Base-by-base conservation (phyloP, 2,888 invertebrate genomes). In the Leptinotarsa haldemani region DNA sequence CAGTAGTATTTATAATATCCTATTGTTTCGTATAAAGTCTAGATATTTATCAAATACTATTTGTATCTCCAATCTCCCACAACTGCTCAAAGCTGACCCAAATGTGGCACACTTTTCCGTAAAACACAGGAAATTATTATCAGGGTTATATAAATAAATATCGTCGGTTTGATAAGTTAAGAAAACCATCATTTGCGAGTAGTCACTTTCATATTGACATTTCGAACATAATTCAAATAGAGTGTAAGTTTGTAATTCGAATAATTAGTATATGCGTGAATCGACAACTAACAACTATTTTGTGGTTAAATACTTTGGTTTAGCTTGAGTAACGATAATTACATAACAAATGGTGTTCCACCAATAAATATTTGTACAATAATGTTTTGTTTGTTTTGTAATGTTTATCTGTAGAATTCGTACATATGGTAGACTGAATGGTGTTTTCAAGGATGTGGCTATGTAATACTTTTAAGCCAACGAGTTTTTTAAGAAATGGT, bases 161-260 rank as follows among this genome's bases (percentile, higher is more conserved):
- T 61, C 16, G 25, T n/a, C 30, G 25, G 2, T 20, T 61, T 61
- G 61, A 25, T 61, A 30, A 13, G 30, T 16, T 61, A 61, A 16
- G 61, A 30, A 61, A 61, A 61, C 61, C 30, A 30, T 61, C 16
- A 61, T 61, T 61, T 12, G 58, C 58, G 30, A 61, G n/a, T 22
- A 25, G 30, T 61, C 58, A 15, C 61, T 61, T 30, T 61, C 61
- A 30, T 30, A 61, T 30, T 30, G 61, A 61, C 0, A 30, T 25
- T 18, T 50, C 15, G 50, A 16, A 50, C 15, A 40, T 40, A 40
- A 12, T 40, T 9, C 9, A 9, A 9, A 40, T 40, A 40, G 9
- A 40, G 9, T 40, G 9, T 30, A 9, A 40, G 40, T 40, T 7
- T 30, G 30, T 7, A 40, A 40, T 40, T 40, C 40, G 12, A 9